Percentiles rank a stretch among this genome's conserved stretches.
Evolutionary conservation across 2,113 vertebrate species (phyloP).

Genomic region (Tychaedon coryphoeus): DNA sequence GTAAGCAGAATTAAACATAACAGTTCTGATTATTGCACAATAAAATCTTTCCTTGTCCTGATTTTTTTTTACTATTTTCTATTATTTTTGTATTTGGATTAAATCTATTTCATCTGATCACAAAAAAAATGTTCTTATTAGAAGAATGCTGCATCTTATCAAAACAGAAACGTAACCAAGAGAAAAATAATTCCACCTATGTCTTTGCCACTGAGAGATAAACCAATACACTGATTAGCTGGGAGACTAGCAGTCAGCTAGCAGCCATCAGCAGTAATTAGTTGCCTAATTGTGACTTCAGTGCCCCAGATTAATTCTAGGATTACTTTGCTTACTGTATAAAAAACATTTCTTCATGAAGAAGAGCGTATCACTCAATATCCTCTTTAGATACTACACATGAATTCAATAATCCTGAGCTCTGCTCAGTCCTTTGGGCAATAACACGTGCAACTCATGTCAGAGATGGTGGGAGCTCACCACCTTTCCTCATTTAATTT

Average conservation of each 20-base stretch:
- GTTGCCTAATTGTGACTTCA: background rate
- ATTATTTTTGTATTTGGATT: background rate
- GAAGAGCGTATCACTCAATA: background rate
- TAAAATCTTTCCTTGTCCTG: background rate
- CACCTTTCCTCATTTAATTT: background rate
- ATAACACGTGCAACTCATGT: background rate
- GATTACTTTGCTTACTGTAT: background rate
- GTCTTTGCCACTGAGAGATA: background rate
- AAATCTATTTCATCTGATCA: background rate
- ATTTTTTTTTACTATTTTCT: background rate
- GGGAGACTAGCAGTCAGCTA: background rate
- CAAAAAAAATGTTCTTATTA: background rate
- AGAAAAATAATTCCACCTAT: background rate
- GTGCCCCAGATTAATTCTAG: background rate
- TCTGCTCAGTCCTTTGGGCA: background rate
- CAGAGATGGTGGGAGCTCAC: background rate
- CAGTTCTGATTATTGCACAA: background rate
- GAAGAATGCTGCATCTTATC: background rate
- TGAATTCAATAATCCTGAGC: background rate
- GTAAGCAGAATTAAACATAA: background rate
- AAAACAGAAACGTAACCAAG: background rate
- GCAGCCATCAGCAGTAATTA: background rate
- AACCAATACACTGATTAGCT: background rate
- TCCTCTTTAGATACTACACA: background rate
- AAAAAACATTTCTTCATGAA: background rate